phyloP scores from a whole-genome alignment of 1,140 invertebrate genomes.

The Aporrectodea caliginosa region DNA sequence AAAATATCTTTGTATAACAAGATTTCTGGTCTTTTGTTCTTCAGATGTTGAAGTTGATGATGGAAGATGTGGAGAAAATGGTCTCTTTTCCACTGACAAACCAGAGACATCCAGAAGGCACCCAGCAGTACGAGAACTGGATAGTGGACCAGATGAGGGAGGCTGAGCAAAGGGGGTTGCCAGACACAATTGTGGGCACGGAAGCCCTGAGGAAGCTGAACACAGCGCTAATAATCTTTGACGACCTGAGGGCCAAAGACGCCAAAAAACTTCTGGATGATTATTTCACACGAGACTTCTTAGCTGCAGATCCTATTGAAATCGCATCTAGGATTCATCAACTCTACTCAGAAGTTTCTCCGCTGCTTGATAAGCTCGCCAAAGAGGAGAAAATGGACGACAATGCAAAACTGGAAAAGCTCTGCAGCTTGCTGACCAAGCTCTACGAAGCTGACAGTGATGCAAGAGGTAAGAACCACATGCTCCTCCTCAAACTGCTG shows the following conservation, averaged over 20 bases:
- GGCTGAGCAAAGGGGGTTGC: neutral
- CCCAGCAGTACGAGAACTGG: neutral
- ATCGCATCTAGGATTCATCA: neutral
- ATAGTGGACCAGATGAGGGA: neutral
- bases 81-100: neutral
- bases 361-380: neutral
- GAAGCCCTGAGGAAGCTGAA: neutral
- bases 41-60: neutral
- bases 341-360: neutral
- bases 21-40: too few relatives aligned
- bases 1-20: too few relatives aligned
- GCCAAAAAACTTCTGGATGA: neutral
- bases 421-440: neutral
- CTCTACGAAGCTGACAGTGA: neutral
- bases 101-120: neutral
- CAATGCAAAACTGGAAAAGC: neutral
- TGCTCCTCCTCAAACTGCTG: too few relatives aligned
- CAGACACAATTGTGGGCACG: neutral
- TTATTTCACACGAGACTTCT: neutral
- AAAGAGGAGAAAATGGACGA: neutral
- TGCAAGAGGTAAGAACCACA: neutral
- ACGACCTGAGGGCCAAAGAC: neutral
- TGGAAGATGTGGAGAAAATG: neutral
- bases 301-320: neutral
- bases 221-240: neutral